Evolutionary conservation across 2,888 invertebrate species (phyloP), one percentile per base, ranked within the genome.

Genomic region (Leptura quadrifasciata): DNA sequence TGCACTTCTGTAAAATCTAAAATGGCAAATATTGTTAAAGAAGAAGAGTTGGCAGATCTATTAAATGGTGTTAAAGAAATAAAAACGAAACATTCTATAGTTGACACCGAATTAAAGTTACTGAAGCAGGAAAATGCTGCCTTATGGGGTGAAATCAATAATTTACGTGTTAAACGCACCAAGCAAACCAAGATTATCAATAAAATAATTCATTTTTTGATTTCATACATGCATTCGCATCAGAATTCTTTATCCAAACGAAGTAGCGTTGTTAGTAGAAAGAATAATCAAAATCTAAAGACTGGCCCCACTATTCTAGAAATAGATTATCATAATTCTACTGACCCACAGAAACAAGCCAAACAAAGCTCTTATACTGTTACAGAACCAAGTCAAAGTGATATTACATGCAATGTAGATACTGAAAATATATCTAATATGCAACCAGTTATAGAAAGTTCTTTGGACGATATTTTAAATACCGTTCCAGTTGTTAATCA

Each of bases 101-200:
- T 84, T 54, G 79, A 82, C 54, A 78, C 76, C 24, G 83, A 85
- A 69, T 52, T 85, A 65, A 75, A 81, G 17, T 63, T 79, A 63
- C 65, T 85, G 35, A 81, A 82, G 73, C 81, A 82, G 55, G 85
- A 85, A 74, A 85, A 85, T 75, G 77, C 79, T n/a, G 79, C 84
- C 9, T 65, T 85, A 6, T 84, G 84, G 84, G 79, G 75, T 55
- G 85, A 85, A 79, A 75, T 85, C 27, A 82, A 81, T 55, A 79
- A 78, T 39, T 77, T 85, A 55, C 79, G 83, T 68, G 24, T 83
- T 24, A 85, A 84, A 75, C 82, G 84, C 75, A 75, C 79, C 6
- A 85, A 84, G 76, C 85, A 83, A 73, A 79, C 82, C 6, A 84
- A 85, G 73, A 82, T 85, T 35, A 82, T 85, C n/a, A 84, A 85